These are phyloP conservation scores for roundworm (Caenorhabditis elegans) DNA, from an alignment of 1,140 invertebrate species.

Conservation along the genomic window DNA sequence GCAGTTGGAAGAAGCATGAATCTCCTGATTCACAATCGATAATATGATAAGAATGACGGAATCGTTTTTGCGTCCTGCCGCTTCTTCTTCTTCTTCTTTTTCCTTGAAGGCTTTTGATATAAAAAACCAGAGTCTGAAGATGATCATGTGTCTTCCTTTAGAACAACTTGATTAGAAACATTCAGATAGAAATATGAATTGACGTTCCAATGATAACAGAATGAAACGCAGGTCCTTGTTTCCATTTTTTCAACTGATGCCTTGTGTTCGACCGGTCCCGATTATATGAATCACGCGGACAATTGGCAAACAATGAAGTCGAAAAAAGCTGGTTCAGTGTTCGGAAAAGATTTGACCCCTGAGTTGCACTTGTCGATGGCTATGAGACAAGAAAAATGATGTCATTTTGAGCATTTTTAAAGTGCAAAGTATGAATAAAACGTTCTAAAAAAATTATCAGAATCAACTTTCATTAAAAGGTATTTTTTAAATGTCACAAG, in stretches of 20 bases:
- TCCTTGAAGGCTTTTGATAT: background rate
- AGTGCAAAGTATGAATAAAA: too few relatives aligned
- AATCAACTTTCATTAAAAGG: too few relatives aligned
- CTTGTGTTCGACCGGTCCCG: background rate
- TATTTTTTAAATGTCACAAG: too few relatives aligned
- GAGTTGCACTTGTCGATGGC: background rate
- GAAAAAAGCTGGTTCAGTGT: constrained; percentile 14
- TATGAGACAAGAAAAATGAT: too few relatives aligned
- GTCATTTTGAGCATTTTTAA: too few relatives aligned
- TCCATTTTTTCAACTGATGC: background rate
- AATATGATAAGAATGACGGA: constrained; percentile 10
- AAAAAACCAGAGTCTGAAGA: constrained; percentile 16
- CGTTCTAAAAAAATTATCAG: too few relatives aligned
- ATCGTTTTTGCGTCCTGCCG: background rate
- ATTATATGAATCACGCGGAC: background rate
- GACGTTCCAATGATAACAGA: background rate
- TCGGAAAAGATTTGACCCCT: background rate
- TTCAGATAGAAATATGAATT: background rate
- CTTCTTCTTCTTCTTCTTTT: background rate
- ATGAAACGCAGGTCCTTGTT: background rate
- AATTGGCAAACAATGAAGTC: background rate
- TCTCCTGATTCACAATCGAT: constrained; percentile 21
- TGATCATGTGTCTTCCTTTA: background rate
- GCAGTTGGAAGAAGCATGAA: background rate
- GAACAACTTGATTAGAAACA: constrained; percentile 23